Base-by-base conservation (phyloP, 1,140 invertebrate genomes). In the Drosophila pruinosa region DNA sequence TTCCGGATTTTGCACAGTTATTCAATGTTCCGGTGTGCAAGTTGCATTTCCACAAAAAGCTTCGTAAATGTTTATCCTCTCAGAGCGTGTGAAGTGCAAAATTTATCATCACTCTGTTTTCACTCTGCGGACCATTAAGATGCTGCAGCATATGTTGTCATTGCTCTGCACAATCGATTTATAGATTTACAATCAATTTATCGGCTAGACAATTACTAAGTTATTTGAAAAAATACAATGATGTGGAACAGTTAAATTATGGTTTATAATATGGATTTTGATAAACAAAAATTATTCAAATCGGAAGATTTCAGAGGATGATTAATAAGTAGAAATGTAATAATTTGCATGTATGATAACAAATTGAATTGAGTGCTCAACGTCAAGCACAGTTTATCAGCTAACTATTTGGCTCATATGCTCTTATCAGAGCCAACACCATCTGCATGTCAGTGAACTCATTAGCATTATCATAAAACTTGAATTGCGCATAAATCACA, bases 1-100 rank as follows among this genome's bases (percentile, higher is more conserved):
- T 80, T 85, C 77, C 80, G 81, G 80, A 80, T 86, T 86, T 71
- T 53, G 31, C 39, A 50, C 73, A 73, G 48, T 47, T 75, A 52
- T 59, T 65, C 50, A 72, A 58, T 59, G 56, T 59, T 70, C 58
- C 58, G 59, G 38, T 39, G 45, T 28, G 47, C 54, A 61, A 52
- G 39, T 50, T 63, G 12, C 36, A 73, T 38, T 28, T 68, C 12
- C 24, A 52, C 21, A 41, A 39, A 71, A 56, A 65, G 56, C 71
- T 61, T 28, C 0, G 24, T 52, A 82, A 83, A 83, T 78, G 83
- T 78, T 78, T 75, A 58, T 62, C n/a, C 31, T 7, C 34, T 34
- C 65, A 48, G 34, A 50, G 22, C 47, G 28, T 62, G 57, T 59
- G 21, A 43, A 19, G 21, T 43, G 36, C 17, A 7, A 56, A 31